Percentiles rank a stretch among this genome's conserved stretches.
These are phyloP conservation scores for Tachysurus vachellii DNA, from an alignment of 2,113 vertebrate genomes.

Conservation along the genomic window DNA sequence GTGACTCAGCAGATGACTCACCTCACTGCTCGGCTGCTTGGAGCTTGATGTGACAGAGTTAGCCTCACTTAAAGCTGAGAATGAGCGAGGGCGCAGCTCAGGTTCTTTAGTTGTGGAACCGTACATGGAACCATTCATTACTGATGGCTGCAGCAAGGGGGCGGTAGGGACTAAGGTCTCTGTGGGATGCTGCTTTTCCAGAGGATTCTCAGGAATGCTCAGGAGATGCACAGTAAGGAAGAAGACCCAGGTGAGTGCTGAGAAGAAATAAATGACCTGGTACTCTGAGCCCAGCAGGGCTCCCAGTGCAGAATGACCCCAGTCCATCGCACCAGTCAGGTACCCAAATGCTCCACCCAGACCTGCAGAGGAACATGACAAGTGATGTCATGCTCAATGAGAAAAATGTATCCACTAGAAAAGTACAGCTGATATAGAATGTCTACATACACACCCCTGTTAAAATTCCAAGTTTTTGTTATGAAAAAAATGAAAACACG, in stretches of 20 bases:
- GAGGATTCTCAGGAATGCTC: slow-evolving; percentile 88
- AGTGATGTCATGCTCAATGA: background rate
- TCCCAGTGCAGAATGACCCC: slow-evolving; percentile 82
- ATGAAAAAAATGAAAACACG: background rate
- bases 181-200: slow-evolving; percentile 51
- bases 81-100: slow-evolving; percentile 64
- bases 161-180: slow-evolving; percentile 62
- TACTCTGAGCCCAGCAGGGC: slow-evolving; percentile 85
- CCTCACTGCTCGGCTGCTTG: slow-evolving; percentile 68
- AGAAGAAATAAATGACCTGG: slow-evolving; percentile 95
- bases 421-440: background rate
- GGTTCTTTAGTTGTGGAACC: slow-evolving; percentile 74
- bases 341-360: slow-evolving; percentile 93
- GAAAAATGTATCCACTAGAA: background rate
- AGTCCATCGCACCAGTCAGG: slow-evolving; percentile 91
- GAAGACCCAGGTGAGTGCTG: slow-evolving; percentile 78
- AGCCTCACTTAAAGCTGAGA: slow-evolving; percentile 66
- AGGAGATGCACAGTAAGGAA: slow-evolving; percentile 84
- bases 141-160: slow-evolving; percentile 39
- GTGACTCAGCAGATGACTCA: slow-evolving; percentile 54
- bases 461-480: background rate
- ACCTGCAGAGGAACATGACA: slow-evolving; percentile 69
- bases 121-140: slow-evolving; percentile 64
- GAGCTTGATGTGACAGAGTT: slow-evolving; percentile 68
- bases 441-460: background rate